These are phyloP conservation scores for Drosophila austrosaltans DNA, from an alignment of 2,888 invertebrate species.

Conservation along the genomic window DNA sequence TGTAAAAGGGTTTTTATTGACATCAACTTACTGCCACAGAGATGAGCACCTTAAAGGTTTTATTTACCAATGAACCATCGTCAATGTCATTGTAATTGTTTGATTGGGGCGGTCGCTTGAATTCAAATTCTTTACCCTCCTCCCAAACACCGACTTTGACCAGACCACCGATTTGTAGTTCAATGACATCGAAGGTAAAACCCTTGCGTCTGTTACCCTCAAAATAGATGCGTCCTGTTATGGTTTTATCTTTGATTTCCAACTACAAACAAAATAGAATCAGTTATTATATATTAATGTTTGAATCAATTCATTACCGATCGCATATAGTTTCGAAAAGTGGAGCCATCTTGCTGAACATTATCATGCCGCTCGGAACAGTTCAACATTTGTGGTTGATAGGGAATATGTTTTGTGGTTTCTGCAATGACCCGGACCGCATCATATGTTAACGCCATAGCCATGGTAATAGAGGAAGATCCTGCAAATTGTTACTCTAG, in stretches of 20 bases:
- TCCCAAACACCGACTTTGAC: slow-evolving; percentile 89
- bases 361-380: slow-evolving; percentile 85
- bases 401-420: slow-evolving; percentile 88
- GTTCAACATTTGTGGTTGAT: slow-evolving; percentile 84
- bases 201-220: slow-evolving; percentile 90
- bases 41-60: slow-evolving; percentile 88
- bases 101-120: slow-evolving; percentile 84
- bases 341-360: slow-evolving; percentile 91
- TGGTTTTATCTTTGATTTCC: slow-evolving; percentile 84
- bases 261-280: slow-evolving; percentile 41
- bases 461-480: slow-evolving; percentile 84
- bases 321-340: slow-evolving; percentile 90
- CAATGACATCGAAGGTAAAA: slow-evolving; percentile 88
- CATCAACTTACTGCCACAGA: slow-evolving; percentile 85
- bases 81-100: slow-evolving; percentile 83
- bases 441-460: slow-evolving; percentile 93
- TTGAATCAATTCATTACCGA: slow-evolving; percentile 57
- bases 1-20: not conserved
- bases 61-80: slow-evolving; percentile 88
- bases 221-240: slow-evolving; percentile 91
- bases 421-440: slow-evolving; percentile 91
- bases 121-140: slow-evolving; percentile 86
- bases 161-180: slow-evolving; percentile 87
- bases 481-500: slow-evolving; percentile 41
- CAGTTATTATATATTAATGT: not conserved